These are phyloP conservation scores for Harpegnathos saltator DNA, from an alignment of 1,140 invertebrate genomes.

Conservation along the genomic window DNA sequence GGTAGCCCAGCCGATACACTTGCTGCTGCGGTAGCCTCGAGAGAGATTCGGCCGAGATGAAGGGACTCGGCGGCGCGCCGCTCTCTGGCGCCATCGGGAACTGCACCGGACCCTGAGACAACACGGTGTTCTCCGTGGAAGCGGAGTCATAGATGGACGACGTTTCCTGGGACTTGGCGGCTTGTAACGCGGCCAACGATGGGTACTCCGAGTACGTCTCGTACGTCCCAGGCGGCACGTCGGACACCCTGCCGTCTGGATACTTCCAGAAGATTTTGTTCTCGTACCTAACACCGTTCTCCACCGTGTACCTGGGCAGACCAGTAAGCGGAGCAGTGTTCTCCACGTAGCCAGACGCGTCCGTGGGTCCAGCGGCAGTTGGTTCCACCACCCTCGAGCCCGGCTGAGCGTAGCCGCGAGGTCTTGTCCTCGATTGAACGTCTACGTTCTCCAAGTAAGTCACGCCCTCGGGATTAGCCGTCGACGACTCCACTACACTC, in stretches of 20 bases:
- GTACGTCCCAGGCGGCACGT: conserved; percentile 80
- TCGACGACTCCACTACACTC: conserved; percentile 5
- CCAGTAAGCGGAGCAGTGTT: background rate
- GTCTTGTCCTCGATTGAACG: background rate
- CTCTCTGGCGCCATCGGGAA: conserved; percentile 73
- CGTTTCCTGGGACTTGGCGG: background rate
- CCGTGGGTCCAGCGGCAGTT: background rate
- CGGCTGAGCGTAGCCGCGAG: conserved; percentile 19
- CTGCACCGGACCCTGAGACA: conserved; percentile 81
- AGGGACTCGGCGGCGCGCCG: conserved; percentile 16
- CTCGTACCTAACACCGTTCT: conserved; percentile 83
- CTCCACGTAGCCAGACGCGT: background rate
- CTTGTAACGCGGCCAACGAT: background rate
- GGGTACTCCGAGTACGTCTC: conserved; percentile 77
- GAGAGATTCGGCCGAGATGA: conserved; percentile 63
- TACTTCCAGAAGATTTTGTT: conserved; percentile 85
- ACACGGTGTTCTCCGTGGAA: conserved; percentile 58
- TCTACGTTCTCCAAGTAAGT: background rate
- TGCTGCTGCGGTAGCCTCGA: conserved; percentile 65
- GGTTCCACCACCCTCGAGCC: background rate
- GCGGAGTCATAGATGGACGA: conserved; percentile 47
- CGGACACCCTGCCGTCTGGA: conserved; percentile 81
- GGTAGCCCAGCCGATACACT: conserved; percentile 68
- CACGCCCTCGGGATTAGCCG: conserved; percentile 6
- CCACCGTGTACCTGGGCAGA: conserved; percentile 79